Evolutionary conservation across 53 echinoderm and acorn worm genomes (phyloP), one percentile per base, ranked within the genome.

Genomic region (Crossaster papposus): DNA sequence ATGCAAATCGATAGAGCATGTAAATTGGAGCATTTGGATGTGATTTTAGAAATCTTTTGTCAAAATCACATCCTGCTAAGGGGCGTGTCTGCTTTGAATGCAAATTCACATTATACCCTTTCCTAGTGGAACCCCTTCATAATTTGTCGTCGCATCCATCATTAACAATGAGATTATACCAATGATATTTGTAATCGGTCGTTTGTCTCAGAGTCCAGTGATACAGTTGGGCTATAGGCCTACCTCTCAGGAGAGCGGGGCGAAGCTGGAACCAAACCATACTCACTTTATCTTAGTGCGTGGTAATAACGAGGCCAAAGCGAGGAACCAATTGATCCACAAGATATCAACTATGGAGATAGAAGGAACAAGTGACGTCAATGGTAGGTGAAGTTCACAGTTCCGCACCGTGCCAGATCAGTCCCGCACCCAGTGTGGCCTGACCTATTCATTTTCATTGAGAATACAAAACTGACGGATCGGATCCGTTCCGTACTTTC

Each of bases 251-350:
- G 9, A 44, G 9, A 44, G 44, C 44, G 6, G 44, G 63, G 58
- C 31, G 29, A 71, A 71, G 18, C 81, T 93, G 3, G 89, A 93
- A 23, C 93, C 93, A 23, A 83, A 90, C 33, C 93, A 93, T 37
- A 79, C 85, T 22, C 90, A 79, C 63, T 93, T 93, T 30, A 78
- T 93, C 75, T 55, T 93, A 15, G 81, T 93, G 24, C 80, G 85
- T 38, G 90, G 79, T 51, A 65, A 77, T 33, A 70, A n/a, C 26
- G 90, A 70, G 33, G 50, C 51, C 12, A 73, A 90, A 23, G 20
- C 79, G 0, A 54, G 90, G 54, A 77, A 86, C 28, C 64, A 77
- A 23, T 64, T 93, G 3, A 65, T 85, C 75, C 35, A 79, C 14
- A 80, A 79, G 68, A 90, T 93, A 24, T 71, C 90, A 3, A 33